phyloP scores from a whole-genome alignment of 1,140 invertebrate genomes.

The Forficula auricularia region DNA sequence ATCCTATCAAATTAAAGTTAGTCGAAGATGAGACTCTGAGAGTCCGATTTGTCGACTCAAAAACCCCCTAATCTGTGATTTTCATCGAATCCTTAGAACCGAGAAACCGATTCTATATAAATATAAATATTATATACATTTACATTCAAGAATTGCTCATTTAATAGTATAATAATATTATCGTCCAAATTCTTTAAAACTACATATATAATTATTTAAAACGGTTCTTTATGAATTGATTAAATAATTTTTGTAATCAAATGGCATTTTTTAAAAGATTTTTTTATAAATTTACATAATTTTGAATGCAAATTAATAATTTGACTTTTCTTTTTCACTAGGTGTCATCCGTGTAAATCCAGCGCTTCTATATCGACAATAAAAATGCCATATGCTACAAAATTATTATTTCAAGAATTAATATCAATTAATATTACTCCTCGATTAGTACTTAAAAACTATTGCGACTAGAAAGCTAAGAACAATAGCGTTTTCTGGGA shows the following conservation, averaged over 20 bases:
- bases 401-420: constrained; percentile 92
- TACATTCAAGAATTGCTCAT: too few relatives aligned
- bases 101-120: too few relatives aligned
- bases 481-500: too few relatives aligned
- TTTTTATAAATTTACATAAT: neutral
- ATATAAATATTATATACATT: too few relatives aligned
- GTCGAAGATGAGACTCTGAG: too few relatives aligned
- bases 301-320: neutral
- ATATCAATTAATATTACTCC: constrained; percentile 98
- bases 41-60: too few relatives aligned
- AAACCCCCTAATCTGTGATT: too few relatives aligned
- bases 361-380: constrained; percentile 79
- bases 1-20: too few relatives aligned
- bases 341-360: constrained; percentile 83
- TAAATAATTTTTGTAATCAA: neutral
- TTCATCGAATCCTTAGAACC: too few relatives aligned
- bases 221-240: neutral
- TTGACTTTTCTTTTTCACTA: constrained; percentile 13
- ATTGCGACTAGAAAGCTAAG: constrained; percentile 38
- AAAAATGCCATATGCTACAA: constrained; percentile 97
- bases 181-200: neutral
- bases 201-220: neutral
- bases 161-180: neutral
- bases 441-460: constrained; percentile 63
- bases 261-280: neutral